Percentiles rank a stretch among this genome's conserved stretches.
Conservation (phyloP, 2,113 vertebrate genomes). For the Numida meleagris region DNA sequence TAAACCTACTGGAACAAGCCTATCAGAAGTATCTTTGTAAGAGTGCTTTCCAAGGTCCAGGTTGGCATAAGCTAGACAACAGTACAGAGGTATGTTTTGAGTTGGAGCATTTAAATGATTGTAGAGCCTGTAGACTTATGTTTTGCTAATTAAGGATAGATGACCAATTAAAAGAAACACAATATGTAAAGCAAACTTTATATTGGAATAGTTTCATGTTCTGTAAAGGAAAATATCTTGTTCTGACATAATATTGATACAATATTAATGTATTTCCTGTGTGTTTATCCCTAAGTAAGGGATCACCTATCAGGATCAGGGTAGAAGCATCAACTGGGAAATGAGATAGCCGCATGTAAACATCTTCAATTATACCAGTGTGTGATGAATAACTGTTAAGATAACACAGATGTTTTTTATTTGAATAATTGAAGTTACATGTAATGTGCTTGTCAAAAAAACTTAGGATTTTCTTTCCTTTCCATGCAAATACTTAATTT, state of each 20-base stretch:
- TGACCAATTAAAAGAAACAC: not conserved
- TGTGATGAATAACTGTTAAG: not conserved
- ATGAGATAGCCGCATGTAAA: not conserved
- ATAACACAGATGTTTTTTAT: not conserved
- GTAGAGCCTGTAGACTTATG: not conserved
- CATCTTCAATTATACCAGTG: not conserved
- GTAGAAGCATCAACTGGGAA: not conserved
- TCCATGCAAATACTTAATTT: not conserved
- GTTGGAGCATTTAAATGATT: not conserved
- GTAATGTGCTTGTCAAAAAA: not conserved
- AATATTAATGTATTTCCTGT: not conserved
- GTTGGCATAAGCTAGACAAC: constrained; percentile 86
- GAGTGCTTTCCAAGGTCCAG: not conserved
- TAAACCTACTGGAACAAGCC: constrained; percentile 86
- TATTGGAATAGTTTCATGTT: not conserved
- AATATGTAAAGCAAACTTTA: not conserved
- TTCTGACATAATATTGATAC: not conserved
- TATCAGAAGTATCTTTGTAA: constrained; percentile 82
- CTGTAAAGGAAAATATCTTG: not conserved
- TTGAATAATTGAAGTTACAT: not conserved
- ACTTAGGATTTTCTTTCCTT: not conserved
- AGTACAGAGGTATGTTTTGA: constrained; percentile 84
- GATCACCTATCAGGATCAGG: not conserved
- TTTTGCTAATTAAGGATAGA: not conserved
- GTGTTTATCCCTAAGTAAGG: not conserved